Conservation (phyloP, 2,888 invertebrate genomes). For the Rotaria macrura region DNA sequence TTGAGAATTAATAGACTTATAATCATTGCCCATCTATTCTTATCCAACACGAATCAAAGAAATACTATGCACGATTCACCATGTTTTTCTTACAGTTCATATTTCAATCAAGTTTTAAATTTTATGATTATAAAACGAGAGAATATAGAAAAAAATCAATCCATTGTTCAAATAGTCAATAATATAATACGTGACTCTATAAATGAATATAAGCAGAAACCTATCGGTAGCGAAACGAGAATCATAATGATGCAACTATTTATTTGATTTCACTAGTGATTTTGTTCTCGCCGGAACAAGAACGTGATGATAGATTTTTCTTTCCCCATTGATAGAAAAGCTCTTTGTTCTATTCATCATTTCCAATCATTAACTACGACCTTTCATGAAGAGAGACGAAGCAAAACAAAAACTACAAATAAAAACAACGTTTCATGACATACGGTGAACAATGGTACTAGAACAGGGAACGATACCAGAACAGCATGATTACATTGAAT, state of each 20-base stretch:
- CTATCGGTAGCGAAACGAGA: neutral
- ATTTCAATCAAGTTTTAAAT: too few relatives aligned
- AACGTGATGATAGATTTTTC: too few relatives aligned
- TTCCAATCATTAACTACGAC: neutral
- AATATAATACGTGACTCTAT: neutral
- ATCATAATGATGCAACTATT: too few relatives aligned
- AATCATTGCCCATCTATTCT: too few relatives aligned
- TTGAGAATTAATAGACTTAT: too few relatives aligned
- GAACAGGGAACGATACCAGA: neutral
- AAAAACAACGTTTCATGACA: neutral
- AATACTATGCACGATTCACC: too few relatives aligned
- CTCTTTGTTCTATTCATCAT: neutral
- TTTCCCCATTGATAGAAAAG: neutral
- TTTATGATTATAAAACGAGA: too few relatives aligned
- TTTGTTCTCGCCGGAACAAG: too few relatives aligned
- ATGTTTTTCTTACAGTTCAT: too few relatives aligned
- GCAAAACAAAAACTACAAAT: neutral
- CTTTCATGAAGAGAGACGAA: neutral
- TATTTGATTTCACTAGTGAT: too few relatives aligned
- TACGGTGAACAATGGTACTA: neutral
- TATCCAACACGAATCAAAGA: too few relatives aligned
- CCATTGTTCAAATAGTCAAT: neutral
- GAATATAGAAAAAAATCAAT: neutral
- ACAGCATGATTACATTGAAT: neutral
- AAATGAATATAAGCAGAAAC: neutral